A percentile compares a stretch with the other conserved stretches of the same genome.
phyloP scores from a whole-genome alignment of 2,797 vertebrate species.

The Ibycter americanus region DNA sequence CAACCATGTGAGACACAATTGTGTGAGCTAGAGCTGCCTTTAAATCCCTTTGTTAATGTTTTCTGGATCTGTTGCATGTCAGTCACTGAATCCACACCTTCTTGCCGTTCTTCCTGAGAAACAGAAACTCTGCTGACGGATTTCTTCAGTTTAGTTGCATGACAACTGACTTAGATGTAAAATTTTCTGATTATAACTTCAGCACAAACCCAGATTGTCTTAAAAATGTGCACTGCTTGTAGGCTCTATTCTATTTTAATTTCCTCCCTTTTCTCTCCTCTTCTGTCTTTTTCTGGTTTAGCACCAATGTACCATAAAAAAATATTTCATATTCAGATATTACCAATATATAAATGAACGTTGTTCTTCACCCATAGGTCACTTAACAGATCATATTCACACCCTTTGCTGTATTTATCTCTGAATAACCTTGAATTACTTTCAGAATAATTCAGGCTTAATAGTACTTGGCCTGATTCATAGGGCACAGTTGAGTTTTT shows the following conservation, averaged over 20 bases:
- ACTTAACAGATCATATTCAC: background rate
- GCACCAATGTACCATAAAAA: background rate
- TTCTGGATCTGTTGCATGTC: background rate
- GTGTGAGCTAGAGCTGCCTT: background rate
- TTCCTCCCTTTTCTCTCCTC: background rate
- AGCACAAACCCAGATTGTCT: background rate
- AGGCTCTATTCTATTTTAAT: background rate
- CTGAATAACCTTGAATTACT: background rate
- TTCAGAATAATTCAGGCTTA: background rate
- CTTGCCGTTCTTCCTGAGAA: background rate
- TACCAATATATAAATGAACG: background rate
- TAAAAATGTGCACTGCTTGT: background rate
- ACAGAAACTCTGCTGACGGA: background rate
- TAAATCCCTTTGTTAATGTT: background rate
- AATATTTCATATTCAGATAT: background rate
- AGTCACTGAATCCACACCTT: background rate
- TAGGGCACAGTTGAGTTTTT: background rate
- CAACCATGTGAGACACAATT: fast-evolving
- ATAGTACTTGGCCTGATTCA: background rate
- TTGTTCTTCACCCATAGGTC: background rate
- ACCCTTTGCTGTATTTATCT: background rate
- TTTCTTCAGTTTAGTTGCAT: background rate
- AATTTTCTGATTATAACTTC: background rate
- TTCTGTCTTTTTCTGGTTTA: background rate
- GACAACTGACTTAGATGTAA: background rate